Percentiles rank a stretch among this genome's conserved stretches.
Conservation (phyloP, 1,140 invertebrate species). For the Cataglyphis hispanica region DNA sequence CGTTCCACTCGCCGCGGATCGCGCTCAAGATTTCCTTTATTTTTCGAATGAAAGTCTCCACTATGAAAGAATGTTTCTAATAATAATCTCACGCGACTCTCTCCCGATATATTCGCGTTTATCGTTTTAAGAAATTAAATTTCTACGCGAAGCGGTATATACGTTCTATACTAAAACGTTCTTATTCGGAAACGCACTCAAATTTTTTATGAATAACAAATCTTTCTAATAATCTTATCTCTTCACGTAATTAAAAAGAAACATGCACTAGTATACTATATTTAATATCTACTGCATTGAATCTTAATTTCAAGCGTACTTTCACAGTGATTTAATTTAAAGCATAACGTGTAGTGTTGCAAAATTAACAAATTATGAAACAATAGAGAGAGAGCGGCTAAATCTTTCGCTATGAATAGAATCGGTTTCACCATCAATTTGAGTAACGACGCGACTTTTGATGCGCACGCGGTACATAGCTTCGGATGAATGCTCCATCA, state of each 20-base stretch:
- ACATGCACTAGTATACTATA: too few relatives aligned
- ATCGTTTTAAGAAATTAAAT: conserved; percentile 17
- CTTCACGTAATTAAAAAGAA: too few relatives aligned
- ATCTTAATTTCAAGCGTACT: too few relatives aligned
- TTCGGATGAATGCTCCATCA: conserved; percentile 34
- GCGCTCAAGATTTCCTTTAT: conserved; percentile 42
- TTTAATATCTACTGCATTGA: too few relatives aligned
- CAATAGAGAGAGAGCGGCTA: background rate
- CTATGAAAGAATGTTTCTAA: conserved; percentile 15
- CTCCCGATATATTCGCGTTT: background rate
- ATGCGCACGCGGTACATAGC: conserved; percentile 1
- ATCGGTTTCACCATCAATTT: background rate
- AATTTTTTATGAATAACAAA: background rate
- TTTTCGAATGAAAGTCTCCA: conserved; percentile 45
- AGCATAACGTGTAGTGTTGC: too few relatives aligned
- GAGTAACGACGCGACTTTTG: conserved; percentile 16
- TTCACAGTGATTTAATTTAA: too few relatives aligned
- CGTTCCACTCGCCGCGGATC: conserved; percentile 50
- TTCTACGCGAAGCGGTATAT: background rate
- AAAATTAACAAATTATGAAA: too few relatives aligned
- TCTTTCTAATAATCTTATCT: background rate
- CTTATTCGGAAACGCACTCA: too few relatives aligned
- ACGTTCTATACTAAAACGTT: too few relatives aligned
- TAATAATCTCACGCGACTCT: conserved; percentile 28
- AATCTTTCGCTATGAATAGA: too few relatives aligned